phyloP scores from a whole-genome alignment of 2,797 vertebrate genomes.

The Echiichthys vipera region DNA sequence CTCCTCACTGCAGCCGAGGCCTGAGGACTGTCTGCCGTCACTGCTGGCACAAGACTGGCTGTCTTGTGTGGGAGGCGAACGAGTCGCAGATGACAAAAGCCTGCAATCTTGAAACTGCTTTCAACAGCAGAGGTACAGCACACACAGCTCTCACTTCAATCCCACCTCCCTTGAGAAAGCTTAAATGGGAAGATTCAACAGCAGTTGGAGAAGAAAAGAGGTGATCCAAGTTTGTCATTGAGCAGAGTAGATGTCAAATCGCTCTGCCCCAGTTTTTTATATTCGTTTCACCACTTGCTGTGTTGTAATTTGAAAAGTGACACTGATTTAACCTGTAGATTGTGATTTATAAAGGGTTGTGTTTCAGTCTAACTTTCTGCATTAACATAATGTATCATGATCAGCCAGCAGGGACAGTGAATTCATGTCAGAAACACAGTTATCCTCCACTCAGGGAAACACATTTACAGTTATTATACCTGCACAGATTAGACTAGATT shows the following conservation, averaged over 20 bases:
- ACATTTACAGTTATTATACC: background rate
- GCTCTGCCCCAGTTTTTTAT: background rate
- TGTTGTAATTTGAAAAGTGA: conserved; percentile 33
- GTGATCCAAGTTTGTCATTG: conserved; percentile 43
- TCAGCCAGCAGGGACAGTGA: background rate
- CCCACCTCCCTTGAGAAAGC: conserved; percentile 64
- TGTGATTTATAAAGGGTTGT: background rate
- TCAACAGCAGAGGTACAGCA: conserved; percentile 52
- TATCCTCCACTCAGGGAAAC: background rate
- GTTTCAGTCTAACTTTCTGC: background rate
- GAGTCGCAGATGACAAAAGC: conserved; percentile 26
- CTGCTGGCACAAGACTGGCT: conserved; percentile 18
- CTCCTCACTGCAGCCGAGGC: conserved; percentile 27
- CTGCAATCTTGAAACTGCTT: conserved; percentile 41
- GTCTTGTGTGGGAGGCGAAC: conserved; percentile 44
- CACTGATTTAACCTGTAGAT: background rate
- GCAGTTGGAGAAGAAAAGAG: conserved; percentile 41
- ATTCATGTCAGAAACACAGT: background rate
- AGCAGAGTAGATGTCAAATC: conserved; percentile 43
- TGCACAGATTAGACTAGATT: too few species aligned
- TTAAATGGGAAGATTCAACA: conserved; percentile 36
- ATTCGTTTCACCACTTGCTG: conserved; percentile 21
- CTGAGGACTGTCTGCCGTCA: conserved; percentile 42
- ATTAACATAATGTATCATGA: background rate
- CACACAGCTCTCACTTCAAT: conserved; percentile 54